phyloP scores from a whole-genome alignment of 2,113 vertebrate species.

The Orientallactaga bullata region DNA sequence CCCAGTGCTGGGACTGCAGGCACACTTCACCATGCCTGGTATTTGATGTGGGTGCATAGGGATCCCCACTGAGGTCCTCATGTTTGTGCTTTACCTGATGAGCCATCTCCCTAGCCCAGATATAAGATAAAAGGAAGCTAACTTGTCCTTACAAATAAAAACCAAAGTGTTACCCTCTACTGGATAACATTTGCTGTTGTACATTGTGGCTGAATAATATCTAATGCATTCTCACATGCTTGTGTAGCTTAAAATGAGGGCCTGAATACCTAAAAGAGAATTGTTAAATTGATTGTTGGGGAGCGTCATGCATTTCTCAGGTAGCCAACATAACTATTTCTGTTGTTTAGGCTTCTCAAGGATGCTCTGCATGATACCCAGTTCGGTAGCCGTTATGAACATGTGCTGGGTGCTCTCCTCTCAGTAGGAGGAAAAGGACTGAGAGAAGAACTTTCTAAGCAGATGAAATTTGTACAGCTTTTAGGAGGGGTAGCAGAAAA shows the following conservation, averaged over 20 bases:
- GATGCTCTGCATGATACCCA: conserved; percentile 94
- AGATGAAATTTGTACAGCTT: conserved; percentile 93
- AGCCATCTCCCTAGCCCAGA: too few relatives aligned
- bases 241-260: conserved; percentile 61
- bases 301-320: conserved; percentile 17
- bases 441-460: conserved; percentile 94
- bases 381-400: conserved; percentile 93
- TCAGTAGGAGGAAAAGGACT: conserved; percentile 93
- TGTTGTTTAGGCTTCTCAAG: conserved; percentile 94
- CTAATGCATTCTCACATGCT: conserved; percentile 34
- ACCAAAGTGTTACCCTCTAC: conserved; percentile 18
- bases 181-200: not conserved
- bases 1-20: too few relatives aligned
- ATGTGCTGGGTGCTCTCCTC: conserved; percentile 94
- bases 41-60: too few relatives aligned
- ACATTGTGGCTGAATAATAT: conserved; percentile 31
- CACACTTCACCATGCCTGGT: too few relatives aligned
- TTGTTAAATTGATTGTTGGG: conserved; percentile 32
- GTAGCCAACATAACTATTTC: conserved; percentile 63
- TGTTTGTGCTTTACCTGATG: too few relatives aligned
- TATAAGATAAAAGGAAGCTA: not conserved
- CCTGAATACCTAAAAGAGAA: conserved; percentile 13
- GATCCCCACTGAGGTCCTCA: too few relatives aligned
- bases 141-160: conserved; percentile 57
- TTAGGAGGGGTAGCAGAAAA: conserved; percentile 95